Conservation (phyloP, 2,888 invertebrate species). For the Archaeoteleia sp. region DNA sequence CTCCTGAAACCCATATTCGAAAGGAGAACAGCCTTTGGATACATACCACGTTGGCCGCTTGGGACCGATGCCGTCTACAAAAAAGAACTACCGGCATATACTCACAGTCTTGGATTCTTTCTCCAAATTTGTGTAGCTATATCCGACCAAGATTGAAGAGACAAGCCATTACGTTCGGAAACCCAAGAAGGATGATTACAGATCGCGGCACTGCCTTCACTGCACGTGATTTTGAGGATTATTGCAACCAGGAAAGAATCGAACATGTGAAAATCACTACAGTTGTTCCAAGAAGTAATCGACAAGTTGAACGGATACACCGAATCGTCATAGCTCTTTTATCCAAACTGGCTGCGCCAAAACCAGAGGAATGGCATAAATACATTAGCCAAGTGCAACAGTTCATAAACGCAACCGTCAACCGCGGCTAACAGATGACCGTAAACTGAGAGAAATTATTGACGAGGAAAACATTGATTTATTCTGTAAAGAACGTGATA, state of each 20-base stretch:
- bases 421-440: too few relatives aligned
- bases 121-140: slow-evolving; percentile 3
- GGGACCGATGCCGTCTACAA: neutral
- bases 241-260: neutral
- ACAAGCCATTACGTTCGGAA: neutral
- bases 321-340: neutral
- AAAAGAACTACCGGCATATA: neutral
- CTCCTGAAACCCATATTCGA: too few relatives aligned
- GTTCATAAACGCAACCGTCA: neutral
- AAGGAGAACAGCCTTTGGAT: too few relatives aligned
- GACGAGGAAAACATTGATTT: too few relatives aligned
- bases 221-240: neutral
- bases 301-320: slow-evolving; percentile 10
- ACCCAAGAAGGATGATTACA: too few relatives aligned
- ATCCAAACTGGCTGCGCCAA: slow-evolving; percentile 1
- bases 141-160: slow-evolving; percentile 6
- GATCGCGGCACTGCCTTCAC: neutral
- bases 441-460: too few relatives aligned
- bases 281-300: slow-evolving; percentile 2
- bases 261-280: neutral
- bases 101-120: slow-evolving; percentile 4
- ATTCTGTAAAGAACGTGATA: neutral
- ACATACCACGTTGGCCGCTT: slow-evolving; percentile 2
- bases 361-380: neutral
- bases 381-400: neutral